Evolutionary conservation across 2,888 invertebrate genomes (phyloP), one percentile per base, ranked within the genome.

Genomic region (Patella pellucida): DNA sequence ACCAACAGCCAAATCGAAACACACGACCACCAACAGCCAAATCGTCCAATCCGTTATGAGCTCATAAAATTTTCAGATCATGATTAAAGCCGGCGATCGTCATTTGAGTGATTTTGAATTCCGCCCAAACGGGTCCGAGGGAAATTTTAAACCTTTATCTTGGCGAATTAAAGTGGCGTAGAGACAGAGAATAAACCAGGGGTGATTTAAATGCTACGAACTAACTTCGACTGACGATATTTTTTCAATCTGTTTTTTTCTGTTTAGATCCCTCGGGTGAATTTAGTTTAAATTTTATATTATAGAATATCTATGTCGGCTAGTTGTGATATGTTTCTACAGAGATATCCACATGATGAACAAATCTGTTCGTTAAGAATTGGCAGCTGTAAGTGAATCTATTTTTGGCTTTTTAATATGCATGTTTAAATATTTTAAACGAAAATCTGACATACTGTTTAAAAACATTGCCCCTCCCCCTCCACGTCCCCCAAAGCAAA

Each of bases 261-360:
- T n/a, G 16, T 69, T n/a, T 7, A 9, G 0, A 27, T 69, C 12
- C 19, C 2, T 0, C n/a, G 2, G n/a, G 16, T 9, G 9, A 41
- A 31, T 69, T 23, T 69, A 69, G 9, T 14, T 19, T 19, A 4
- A n/a, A 51, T 23, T 72, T 41, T n/a, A 41, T 56, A 15, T 56
- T 70, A 81, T 83, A 96, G 98, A 91, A 96, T 98, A 92, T 98
- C 98, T 69, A 93, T 98, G 88, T 97, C 97, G 72, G 93, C 98
- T 84, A 96, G 97, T 75, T 98, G 98, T 90, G 98, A 98, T 79
- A 98, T 98, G 98, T 96, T 97, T 92, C 93, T 98, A 87, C 97
- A 97, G 92, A 93, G 97, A 82, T 98, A 98, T 92, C 98, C 98
- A 11, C 92, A 98, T 92, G 98, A 98, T 92, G 95, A 96, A 88